Base-by-base conservation (phyloP, 2,888 invertebrate genomes). In the Drosophila histrio region DNA sequence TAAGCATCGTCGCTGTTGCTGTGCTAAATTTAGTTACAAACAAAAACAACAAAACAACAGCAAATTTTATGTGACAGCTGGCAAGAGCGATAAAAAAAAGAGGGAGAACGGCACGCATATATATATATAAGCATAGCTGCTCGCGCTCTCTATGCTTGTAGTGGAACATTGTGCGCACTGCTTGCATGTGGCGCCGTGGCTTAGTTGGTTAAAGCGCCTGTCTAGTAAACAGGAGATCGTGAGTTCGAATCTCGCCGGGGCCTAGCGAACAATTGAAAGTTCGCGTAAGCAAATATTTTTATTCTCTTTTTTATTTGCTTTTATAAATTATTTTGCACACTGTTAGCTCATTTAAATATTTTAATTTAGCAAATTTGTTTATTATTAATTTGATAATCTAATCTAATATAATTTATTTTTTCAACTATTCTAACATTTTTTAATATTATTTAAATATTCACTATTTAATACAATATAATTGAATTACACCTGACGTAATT, bases 181-280 rank as follows among this genome's bases (percentile, higher is more conserved):
- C 32, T 43, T 17, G 13, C 76, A 46, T 57, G 56, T 34, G 91
- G 91, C 91, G 91, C 91, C 91, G 91, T 91, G 91, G 91, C 91
- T 91, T 91, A 91, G 91, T 91, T 91, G 91, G 91, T 91, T 91
- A 91, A 91, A 91, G 91, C 91, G 91, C 91, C 91, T 91, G 91
- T 91, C 91, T 91, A 91, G 91, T 91, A 91, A 91, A 91, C 91
- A 91, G 91, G 91, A 91, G 91, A 91, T 91, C 91, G 85, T 91
- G 91, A 91, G 91, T 91, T 91, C 91, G 91, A 91, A 91, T 91
- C 91, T 91, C 91, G 91, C 85, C 91, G 91, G 91, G 90, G 91
- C 91, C 91, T 91, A 68, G 75, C 63, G 64, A 36, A 32, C 9
- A 9, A 3, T 1, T 28, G 0, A 34, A 67, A 49, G 0, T 60